These are phyloP conservation scores for Microcebus tavaratra DNA, from an alignment of 2,113 vertebrate species.

Conservation along the genomic window DNA sequence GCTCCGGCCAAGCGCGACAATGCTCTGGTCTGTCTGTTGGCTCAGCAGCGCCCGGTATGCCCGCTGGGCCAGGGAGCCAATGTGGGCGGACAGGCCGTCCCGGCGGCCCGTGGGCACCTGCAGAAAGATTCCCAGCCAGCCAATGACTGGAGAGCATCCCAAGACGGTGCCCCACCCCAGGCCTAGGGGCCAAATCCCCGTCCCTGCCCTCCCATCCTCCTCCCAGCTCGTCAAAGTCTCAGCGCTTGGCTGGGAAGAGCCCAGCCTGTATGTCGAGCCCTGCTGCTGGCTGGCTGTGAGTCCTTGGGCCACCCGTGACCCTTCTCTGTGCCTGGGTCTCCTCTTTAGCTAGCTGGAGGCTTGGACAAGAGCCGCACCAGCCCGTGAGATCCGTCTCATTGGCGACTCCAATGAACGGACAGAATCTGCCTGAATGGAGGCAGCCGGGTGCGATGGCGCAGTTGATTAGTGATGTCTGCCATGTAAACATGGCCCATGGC, in stretches of 20 bases:
- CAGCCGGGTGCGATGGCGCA: too few species aligned
- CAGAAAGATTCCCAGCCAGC: background rate
- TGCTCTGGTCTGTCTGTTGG: slow-evolving; percentile 90
- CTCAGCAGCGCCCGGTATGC: slow-evolving; percentile 90
- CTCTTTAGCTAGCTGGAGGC: background rate
- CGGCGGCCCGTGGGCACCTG: slow-evolving; percentile 75
- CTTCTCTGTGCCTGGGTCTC: background rate
- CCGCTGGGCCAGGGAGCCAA: slow-evolving; percentile 87
- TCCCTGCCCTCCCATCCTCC: background rate
- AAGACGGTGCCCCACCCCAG: background rate
- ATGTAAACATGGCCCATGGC: accelerated
- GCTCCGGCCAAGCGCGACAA: slow-evolving; percentile 91
- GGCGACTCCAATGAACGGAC: background rate
- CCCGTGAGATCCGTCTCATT: accelerated
- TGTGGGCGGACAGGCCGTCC: slow-evolving; percentile 82
- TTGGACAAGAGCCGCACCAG: background rate
- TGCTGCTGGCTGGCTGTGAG: background rate
- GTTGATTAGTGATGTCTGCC: background rate
- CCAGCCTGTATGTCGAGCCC: background rate
- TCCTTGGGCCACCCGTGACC: accelerated
- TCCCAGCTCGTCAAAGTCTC: too few species aligned
- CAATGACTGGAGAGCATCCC: background rate
- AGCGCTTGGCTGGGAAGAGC: background rate
- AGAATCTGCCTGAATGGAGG: too few species aligned
- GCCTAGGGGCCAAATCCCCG: accelerated